Base-by-base conservation (phyloP, 2,888 invertebrate genomes). In the Hypsopygia costalis region DNA sequence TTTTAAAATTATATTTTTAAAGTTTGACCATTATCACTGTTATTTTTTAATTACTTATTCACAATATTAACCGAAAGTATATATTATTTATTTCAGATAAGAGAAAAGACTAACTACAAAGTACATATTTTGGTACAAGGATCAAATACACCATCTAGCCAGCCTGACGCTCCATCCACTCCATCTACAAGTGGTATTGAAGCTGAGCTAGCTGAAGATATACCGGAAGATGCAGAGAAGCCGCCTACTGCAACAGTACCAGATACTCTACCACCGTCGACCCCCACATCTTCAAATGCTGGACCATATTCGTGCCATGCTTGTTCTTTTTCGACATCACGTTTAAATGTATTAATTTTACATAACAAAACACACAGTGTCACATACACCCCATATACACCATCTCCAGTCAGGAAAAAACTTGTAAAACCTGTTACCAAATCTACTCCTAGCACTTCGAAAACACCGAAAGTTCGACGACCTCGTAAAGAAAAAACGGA, bases 291-390 rank as follows among this genome's bases (percentile, higher is more conserved):
- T 20, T 70, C 81, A 34, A 70, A 60, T 51, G 56, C 77, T 25
- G 87, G 81, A 41, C 67, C 68, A 21, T 93, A 92, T 66, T 87
- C 91, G 25, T 94, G 94, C 64, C 91, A 90, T 54, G 73, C 91
- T 22, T 94, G 94, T 61, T 70, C 83, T 38, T 95, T 94, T 62
- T 90, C 91, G 12, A 92, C 94, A 21, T 85, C 90, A 9, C 90
- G 95, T 20, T 81, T 95, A 12, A 94, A 94, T 69, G 93, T 94
- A 31, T 90, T 95, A 63, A 91, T 94, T 47, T 77, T 92, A 49
- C 95, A 95, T 65, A 92, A 91, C 44, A 94, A 93, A 80, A 91
- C 91, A 52, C 95, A 95, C 62, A 90, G 91, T 55, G 81, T 89
- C 40, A 90, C 90, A 35, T 86, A 75, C 55, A 69, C 68, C 32